phyloP scores from a whole-genome alignment of 2,797 vertebrate species.

The Adrianichthys oophorus region DNA sequence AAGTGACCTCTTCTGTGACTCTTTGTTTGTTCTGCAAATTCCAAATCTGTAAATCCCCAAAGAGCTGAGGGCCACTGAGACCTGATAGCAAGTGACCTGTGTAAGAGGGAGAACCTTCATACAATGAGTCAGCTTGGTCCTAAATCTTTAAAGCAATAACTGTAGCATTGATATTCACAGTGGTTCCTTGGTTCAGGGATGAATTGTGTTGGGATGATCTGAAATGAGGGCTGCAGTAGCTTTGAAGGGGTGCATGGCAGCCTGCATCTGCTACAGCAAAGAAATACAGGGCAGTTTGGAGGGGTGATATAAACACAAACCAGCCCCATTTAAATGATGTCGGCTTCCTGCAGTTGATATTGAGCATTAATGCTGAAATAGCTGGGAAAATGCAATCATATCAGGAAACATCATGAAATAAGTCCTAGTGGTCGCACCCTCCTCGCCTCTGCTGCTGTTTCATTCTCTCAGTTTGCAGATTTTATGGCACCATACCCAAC shows the following conservation, averaged over 20 bases:
- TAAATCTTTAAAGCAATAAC: conserved; percentile 39
- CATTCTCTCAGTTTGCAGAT: conserved; percentile 12
- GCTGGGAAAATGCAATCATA: conserved; percentile 28
- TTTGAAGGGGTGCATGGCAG: conserved; percentile 45
- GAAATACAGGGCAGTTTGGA: conserved; percentile 47
- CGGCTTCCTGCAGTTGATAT: conserved; percentile 30
- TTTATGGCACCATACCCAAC: conserved; percentile 46
- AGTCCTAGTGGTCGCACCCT: conserved; percentile 16
- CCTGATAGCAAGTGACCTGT: conserved; percentile 46
- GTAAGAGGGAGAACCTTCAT: conserved; percentile 36
- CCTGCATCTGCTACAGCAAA: conserved; percentile 19
- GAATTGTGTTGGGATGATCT: conserved; percentile 29
- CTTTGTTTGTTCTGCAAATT: conserved; percentile 63
- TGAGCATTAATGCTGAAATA: conserved; percentile 35
- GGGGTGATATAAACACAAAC: conserved; percentile 32
- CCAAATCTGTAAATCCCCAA: conserved; percentile 63
- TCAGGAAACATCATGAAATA: conserved; percentile 37
- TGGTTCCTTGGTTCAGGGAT: conserved; percentile 37
- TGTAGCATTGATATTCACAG: conserved; percentile 38
- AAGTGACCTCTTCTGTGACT: conserved; percentile 46
- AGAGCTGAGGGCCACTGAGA: conserved; percentile 47
- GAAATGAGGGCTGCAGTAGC: conserved; percentile 31
- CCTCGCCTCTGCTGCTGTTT: conserved; percentile 11
- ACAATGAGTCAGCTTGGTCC: conserved; percentile 49
- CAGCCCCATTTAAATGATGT: conserved; percentile 45